Evolutionary conservation across 2,888 invertebrate species (phyloP).

Genomic region (Caenorhabditis zanzibari): DNA sequence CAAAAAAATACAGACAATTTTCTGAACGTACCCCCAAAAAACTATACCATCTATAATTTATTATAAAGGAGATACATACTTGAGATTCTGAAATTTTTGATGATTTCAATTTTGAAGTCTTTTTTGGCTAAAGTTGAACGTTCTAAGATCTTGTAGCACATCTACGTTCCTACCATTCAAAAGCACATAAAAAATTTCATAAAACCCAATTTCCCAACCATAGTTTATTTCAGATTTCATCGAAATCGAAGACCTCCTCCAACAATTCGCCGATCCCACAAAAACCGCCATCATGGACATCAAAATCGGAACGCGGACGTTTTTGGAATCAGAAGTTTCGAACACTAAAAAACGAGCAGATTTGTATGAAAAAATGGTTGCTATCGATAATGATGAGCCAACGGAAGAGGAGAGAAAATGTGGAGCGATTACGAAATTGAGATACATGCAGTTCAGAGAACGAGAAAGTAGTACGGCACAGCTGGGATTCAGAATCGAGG

Average conservation of each 20-base stretch:
- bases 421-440: conserved; percentile 90
- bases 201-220: too few relatives aligned
- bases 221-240: conserved; percentile 88
- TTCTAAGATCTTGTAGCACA: too few relatives aligned
- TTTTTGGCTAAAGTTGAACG: too few relatives aligned
- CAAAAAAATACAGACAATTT: too few relatives aligned
- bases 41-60: too few relatives aligned
- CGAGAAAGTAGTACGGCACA: conserved; percentile 93
- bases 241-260: conserved; percentile 94
- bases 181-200: too few relatives aligned
- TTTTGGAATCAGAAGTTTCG: conserved; percentile 94
- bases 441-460: conserved; percentile 97
- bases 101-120: too few relatives aligned
- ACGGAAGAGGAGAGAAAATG: conserved; percentile 90
- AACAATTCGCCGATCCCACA: conserved; percentile 92
- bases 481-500: conserved; percentile 96
- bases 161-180: too few relatives aligned
- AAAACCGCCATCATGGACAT: conserved; percentile 98
- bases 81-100: too few relatives aligned
- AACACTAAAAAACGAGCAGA: conserved; percentile 91
- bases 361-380: conserved; percentile 96
- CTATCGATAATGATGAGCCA: conserved; percentile 92
- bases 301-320: conserved; percentile 95
- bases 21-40: too few relatives aligned
- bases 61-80: too few relatives aligned